phyloP scores from a whole-genome alignment of 2,888 invertebrate genomes.

The Amphipoea lucens region DNA sequence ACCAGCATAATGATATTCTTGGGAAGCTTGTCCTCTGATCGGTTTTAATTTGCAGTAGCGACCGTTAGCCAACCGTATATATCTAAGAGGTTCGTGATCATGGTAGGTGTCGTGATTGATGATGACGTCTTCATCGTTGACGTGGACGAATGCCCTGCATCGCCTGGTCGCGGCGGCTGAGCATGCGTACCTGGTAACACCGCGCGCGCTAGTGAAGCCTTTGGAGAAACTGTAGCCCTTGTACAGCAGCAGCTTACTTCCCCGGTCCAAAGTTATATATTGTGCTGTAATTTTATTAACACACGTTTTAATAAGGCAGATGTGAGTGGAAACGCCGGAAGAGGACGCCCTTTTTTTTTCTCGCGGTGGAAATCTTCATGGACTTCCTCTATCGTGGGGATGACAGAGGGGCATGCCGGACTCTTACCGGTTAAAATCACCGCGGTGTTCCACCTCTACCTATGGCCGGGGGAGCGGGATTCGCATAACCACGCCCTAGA shows the following conservation, averaged over 20 bases:
- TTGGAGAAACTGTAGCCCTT: conserved; percentile 68
- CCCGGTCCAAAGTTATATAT: conserved; percentile 60
- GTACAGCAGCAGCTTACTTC: conserved; percentile 60
- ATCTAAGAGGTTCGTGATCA: conserved; percentile 41
- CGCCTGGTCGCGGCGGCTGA: conserved; percentile 44
- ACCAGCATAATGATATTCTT: neutral
- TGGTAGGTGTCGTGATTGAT: conserved; percentile 22
- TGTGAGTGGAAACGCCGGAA: neutral
- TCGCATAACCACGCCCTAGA: too few relatives aligned
- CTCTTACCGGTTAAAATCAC: too few relatives aligned
- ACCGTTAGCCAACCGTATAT: neutral
- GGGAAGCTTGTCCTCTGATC: neutral
- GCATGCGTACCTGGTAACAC: conserved; percentile 60
- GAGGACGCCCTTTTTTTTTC: too few relatives aligned
- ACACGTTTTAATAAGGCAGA: neutral
- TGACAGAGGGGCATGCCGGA: too few relatives aligned
- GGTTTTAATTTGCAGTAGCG: neutral
- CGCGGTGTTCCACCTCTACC: too few relatives aligned
- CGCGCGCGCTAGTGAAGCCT: conserved; percentile 40
- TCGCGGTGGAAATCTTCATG: too few relatives aligned
- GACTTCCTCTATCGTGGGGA: too few relatives aligned
- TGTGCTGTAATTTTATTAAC: conserved; percentile 54
- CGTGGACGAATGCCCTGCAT: conserved; percentile 51
- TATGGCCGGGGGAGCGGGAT: too few relatives aligned
- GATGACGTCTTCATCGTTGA: conserved; percentile 27